Evolutionary conservation across 2,888 invertebrate species (phyloP).

Genomic region (Melipona bicolor): DNA sequence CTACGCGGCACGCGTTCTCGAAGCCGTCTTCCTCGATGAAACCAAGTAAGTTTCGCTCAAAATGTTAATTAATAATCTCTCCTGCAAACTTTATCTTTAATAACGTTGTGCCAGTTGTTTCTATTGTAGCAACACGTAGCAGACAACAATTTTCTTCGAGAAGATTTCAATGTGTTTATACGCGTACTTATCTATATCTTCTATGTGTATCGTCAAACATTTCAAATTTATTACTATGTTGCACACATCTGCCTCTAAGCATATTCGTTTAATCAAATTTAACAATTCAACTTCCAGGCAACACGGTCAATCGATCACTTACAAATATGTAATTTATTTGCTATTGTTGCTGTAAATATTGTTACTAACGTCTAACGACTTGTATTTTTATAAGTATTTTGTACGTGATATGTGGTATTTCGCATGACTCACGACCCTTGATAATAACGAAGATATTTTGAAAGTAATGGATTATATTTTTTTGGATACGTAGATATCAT

Average conservation of each 20-base stretch:
- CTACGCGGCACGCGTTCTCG: conserved; percentile 96
- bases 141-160: conserved; percentile 12
- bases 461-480: not conserved
- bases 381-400: not conserved
- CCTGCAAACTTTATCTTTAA: conserved; percentile 10
- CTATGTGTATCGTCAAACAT: not conserved
- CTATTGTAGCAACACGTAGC: conserved; percentile 32
- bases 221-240: not conserved
- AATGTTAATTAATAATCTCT: conserved; percentile 22
- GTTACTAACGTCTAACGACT: not conserved
- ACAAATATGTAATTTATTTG: not conserved
- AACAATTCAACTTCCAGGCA: not conserved
- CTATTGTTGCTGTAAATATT: not conserved
- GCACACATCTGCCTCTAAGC: conserved; percentile 2
- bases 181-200: not conserved
- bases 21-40: conserved; percentile 97
- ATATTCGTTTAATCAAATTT: not conserved
- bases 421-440: conserved; percentile 54
- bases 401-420: not conserved
- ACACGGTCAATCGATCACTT: not conserved
- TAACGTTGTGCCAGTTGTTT: conserved; percentile 31
- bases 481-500: not conserved
- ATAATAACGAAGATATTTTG: conserved; percentile 3
- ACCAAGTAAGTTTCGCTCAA: conserved; percentile 90
- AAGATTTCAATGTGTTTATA: not conserved